Percentiles rank a stretch among this genome's conserved stretches.
These are phyloP conservation scores for Ylistrum balloti DNA, from an alignment of 1,140 invertebrate genomes.

Conservation along the genomic window DNA sequence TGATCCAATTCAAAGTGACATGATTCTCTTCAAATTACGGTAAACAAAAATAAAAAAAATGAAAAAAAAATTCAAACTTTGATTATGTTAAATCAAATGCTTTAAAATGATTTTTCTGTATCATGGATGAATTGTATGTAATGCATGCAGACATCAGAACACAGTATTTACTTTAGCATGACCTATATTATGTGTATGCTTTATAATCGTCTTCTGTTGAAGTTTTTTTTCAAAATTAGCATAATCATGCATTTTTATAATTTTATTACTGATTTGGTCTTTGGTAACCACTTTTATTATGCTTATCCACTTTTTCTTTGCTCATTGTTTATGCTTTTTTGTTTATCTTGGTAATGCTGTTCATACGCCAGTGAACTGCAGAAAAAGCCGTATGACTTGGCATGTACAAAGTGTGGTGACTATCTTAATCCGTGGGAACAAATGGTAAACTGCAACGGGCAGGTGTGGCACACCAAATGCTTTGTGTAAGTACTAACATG, in stretches of 20 bases:
- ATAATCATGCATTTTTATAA: neutral
- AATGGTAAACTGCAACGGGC: conserved; percentile 99
- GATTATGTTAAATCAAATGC: too few species aligned
- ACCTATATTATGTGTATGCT: neutral
- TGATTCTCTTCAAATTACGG: too few species aligned
- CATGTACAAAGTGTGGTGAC: conserved; percentile 87
- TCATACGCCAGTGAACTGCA: conserved; percentile 41
- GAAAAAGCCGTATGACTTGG: conserved; percentile 48
- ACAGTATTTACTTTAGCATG: neutral
- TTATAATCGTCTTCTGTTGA: neutral
- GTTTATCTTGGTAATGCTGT: conserved; percentile 38
- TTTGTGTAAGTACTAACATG: conserved; percentile 94
- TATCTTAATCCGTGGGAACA: conserved; percentile 97
- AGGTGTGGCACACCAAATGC: conserved; percentile 99
- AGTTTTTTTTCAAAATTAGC: neutral
- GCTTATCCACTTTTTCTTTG: neutral
- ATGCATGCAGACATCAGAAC: neutral
- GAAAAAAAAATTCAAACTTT: too few species aligned
- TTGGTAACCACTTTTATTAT: neutral
- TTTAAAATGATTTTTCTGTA: too few species aligned
- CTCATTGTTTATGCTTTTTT: neutral
- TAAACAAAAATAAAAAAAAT: too few species aligned
- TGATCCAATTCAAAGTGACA: too few species aligned
- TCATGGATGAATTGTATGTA: neutral
- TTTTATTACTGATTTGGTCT: neutral